phyloP scores from a whole-genome alignment of 2,888 invertebrate species.

The Ischnura elegans region DNA sequence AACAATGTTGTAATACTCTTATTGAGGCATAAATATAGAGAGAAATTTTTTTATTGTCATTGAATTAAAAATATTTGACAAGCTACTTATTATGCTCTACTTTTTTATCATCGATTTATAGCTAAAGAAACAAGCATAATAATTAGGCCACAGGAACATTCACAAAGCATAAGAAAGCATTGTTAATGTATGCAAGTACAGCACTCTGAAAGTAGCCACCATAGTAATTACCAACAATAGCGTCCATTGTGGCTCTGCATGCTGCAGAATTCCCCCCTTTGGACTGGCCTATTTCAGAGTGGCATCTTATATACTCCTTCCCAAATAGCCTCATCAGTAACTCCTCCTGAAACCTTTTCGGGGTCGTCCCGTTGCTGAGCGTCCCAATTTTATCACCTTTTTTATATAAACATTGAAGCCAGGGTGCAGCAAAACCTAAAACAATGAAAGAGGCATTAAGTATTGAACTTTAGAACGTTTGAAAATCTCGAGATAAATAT shows the following conservation, averaged over 20 bases:
- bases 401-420: neutral
- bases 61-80: no score
- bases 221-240: neutral
- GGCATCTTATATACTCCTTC: neutral
- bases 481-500: neutral
- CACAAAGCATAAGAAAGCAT: no score
- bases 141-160: no score
- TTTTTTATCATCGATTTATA: no score
- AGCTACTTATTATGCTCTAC: no score
- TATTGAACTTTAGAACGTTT: neutral
- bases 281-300: neutral
- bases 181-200: no score
- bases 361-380: neutral
- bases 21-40: no score
- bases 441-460: neutral
- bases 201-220: no score
- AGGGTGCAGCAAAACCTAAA: neutral
- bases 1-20: no score
- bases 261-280: neutral
- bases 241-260: neutral
- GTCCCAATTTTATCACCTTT: neutral
- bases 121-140: no score
- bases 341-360: neutral
- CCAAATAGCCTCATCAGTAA: neutral
- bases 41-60: no score